Evolutionary conservation across 2,113 vertebrate genomes (phyloP), one percentile per base, ranked within the genome.

Genomic region (Pygoscelis antarcticus): DNA sequence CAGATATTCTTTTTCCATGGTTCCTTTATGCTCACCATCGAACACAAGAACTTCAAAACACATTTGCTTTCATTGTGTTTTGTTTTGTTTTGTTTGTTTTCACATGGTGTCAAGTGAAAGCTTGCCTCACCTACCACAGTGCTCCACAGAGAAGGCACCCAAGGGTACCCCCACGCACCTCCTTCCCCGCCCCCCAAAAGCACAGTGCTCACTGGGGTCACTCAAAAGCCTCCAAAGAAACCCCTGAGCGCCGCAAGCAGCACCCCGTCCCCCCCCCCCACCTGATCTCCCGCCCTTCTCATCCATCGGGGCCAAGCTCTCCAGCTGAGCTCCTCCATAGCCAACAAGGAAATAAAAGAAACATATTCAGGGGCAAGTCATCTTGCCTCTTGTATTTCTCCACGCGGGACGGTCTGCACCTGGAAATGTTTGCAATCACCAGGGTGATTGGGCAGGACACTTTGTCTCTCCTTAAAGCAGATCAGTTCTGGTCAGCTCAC

Each of bases 201-300:
- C 60, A 69, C 19, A 40, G 0, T 7, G 17, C 6, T 60, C 27
- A 27, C 10, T 4, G 11, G 4, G 2, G 16, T 44, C 30, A 60
- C 42, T 32, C 44, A n/a, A 49, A 89, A 89, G 21, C 70, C 71
- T 55, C 42, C 68, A 55, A 23, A 72, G 34, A 62, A 77, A 26
- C 14, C 13, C 26, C 52, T 6, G 23, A 57, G 29, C 7, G 10
- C 9, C 2, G 11, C n/a, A 58, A 36, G 25, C 32, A 61, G 36
- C 70, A 55, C 8, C 30, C 16, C 8, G 1, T 46, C 6, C 14
- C 42, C 42, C 9, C 9, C 7, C 36, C 38, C 6, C n/a, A 46
- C 32, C 9, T 61, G 27, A 19, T 6, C 11, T 22, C 17, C 27
- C 42, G 30, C 30, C 13, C 12, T 74, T 69, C 54, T 36, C 55